phyloP scores from a whole-genome alignment of 2,113 vertebrate genomes.

The Nesogale talazaci region DNA sequence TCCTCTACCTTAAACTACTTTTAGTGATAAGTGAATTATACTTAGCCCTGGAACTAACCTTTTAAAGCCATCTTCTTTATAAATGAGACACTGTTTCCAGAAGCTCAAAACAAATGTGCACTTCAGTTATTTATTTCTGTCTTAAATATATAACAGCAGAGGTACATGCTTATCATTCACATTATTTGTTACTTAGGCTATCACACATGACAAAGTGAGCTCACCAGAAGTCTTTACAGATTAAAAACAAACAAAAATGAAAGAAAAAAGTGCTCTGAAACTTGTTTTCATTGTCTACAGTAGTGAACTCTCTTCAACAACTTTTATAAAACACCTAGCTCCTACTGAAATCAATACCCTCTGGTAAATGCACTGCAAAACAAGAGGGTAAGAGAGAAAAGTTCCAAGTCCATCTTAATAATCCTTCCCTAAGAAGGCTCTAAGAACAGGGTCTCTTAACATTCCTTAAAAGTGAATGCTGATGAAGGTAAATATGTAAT shows the following conservation, averaged over 20 bases:
- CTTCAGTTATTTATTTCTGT: slow-evolving; percentile 74
- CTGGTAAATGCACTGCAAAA: neutral
- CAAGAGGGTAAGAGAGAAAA: slow-evolving; percentile 43
- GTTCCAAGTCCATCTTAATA: slow-evolving; percentile 4
- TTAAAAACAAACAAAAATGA: neutral
- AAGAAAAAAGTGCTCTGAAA: slow-evolving; percentile 59
- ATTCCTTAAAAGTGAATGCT: slow-evolving; percentile 25
- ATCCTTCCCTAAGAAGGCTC: slow-evolving; percentile 30
- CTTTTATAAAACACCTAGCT: slow-evolving; percentile 65
- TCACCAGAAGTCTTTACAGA: slow-evolving; percentile 45
- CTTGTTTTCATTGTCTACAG: slow-evolving; percentile 52
- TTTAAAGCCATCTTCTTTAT: slow-evolving; percentile 78
- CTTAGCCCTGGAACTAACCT: slow-evolving; percentile 76
- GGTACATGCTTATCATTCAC: slow-evolving; percentile 65
- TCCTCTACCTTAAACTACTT: slow-evolving; percentile 73
- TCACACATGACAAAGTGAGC: slow-evolving; percentile 68
- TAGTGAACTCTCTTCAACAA: slow-evolving; percentile 53
- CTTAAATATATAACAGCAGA: slow-evolving; percentile 74
- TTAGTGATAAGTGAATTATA: slow-evolving; percentile 73
- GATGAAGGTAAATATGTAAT: slow-evolving; percentile 8
- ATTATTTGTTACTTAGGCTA: slow-evolving; percentile 56
- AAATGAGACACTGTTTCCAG: slow-evolving; percentile 78
- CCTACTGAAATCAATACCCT: slow-evolving; percentile 41
- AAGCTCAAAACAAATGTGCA: slow-evolving; percentile 77
- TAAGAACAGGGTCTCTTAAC: slow-evolving; percentile 25